Base-by-base conservation (phyloP, 2,888 invertebrate genomes). In the Lissocephala sabroskyi region DNA sequence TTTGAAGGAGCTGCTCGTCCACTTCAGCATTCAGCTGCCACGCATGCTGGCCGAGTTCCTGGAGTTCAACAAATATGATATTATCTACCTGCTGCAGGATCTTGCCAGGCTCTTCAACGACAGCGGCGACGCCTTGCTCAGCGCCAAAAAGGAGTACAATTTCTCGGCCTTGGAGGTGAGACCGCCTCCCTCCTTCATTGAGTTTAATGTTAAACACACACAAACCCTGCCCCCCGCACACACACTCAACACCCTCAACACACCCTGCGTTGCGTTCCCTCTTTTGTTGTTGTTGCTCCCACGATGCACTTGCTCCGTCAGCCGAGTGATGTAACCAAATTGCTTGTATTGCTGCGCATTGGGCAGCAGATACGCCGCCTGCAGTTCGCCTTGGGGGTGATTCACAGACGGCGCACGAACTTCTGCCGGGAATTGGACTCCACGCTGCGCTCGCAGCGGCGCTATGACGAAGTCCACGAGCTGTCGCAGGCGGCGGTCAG, bases 41-140 rank as follows among this genome's bases (percentile, higher is more conserved):
- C 88, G 90, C 56, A 89, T 89, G 51, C 87, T 97, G 62, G 92
- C 94, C 1, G 88, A 91, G 54, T 98, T 98, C 86, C 86, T 98
- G 50, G 91, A 96, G 78, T 92, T 98, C 68, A 92, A 95, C 80
- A 86, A 92, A 67, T 97, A 96, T 85, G 97, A 97, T 84, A 92
- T 96, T 64, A 91, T 92, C 76, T 96, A 94, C 79, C 85, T 97
- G 62, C 67, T 82, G 11, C 93, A 95, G 85, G 90, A 91, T 79
- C 86, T 97, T 81, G 94, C 97, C 0, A 87, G 91, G 62, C 89
- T 89, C 57, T 89, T 95, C 70, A 94, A 89, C 83, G 87, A 89
- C 54, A 91, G 91, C 84, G 94, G 93, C 9, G 93, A 94, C 79
- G 85, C 86, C 29, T 76, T 87, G 3, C 71, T 92, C 71, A 87